Base-by-base conservation (phyloP, 2,797 vertebrate genomes). In the Poeciliopsis presidionis region DNA sequence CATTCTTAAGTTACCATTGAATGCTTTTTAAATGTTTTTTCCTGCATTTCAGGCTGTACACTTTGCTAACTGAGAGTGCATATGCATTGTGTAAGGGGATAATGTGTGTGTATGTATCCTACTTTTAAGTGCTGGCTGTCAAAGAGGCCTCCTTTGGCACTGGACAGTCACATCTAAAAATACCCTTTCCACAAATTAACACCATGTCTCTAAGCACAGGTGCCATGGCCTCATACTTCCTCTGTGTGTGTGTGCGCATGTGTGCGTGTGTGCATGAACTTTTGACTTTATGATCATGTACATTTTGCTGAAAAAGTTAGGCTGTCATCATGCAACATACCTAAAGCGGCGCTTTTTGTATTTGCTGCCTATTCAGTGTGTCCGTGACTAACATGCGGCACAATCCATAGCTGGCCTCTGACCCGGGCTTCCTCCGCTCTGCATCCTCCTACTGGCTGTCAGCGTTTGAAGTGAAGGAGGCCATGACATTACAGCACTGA, bases 401-500 rank as follows among this genome's bases (percentile, higher is more conserved):
- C 81, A 90, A 87, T 92, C 87, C 82, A 89, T 80, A 73, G 81
- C 73, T 79, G 86, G 89, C 93, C 88, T 85, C 78, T 90, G 85
- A 90, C 83, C 88, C 16, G 1, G 72, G 86, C 90, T 90, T 91
- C 91, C 92, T 92, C 92, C 89, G 84, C 88, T 89, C 79, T 67
- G 59, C 61, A 81, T 92, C 91, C 89, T 89, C 90, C 91, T 84
- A 90, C 93, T 90, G 90, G 71, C 88, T 87, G 86, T 87, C 89
- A 83, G 84, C 70, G 85, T 95, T 96, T 95, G 94, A 96, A 94
- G 93, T 89, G 80, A 90, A 90, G 86, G 86, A 85, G 86, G 75
- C 84, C 65, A 88, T 93, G 92, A 94, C 94, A 92, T 95, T 92
- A 93, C 88, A 91, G 90, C 33, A 43, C 69, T 51, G 61, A 79